Percentiles rank a stretch among this genome's conserved stretches.
Conservation (phyloP, 2,888 invertebrate genomes). For the Shargacucullia verbasci region DNA sequence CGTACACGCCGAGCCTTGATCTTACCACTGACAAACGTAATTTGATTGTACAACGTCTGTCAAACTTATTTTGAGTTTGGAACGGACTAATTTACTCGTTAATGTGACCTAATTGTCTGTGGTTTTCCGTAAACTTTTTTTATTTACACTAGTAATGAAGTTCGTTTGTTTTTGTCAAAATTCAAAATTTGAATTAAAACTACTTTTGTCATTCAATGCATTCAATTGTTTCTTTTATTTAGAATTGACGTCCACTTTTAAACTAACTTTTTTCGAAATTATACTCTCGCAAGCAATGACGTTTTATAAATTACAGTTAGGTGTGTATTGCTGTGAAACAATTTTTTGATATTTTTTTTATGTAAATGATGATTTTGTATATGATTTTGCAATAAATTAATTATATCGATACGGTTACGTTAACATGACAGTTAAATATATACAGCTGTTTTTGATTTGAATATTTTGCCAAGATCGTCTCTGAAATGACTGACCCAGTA, state of each 20-base stretch:
- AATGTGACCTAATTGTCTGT: conserved; percentile 25
- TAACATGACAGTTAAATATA: conserved; percentile 15
- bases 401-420: neutral
- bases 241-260: no score
- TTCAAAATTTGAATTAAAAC: conserved; percentile 5
- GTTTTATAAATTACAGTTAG: no score
- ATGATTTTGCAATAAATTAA: conserved; percentile 14
- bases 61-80: conserved; percentile 31
- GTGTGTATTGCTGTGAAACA: no score
- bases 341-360: conserved; percentile 1
- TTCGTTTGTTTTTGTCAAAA: neutral
- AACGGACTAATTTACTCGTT: conserved; percentile 21
- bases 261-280: no score
- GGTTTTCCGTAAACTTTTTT: conserved; percentile 18
- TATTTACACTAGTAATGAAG: neutral
- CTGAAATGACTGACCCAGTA: conserved; percentile 26
- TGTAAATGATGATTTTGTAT: conserved; percentile 1
- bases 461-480: conserved; percentile 31
- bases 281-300: no score
- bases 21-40: conserved; percentile 44
- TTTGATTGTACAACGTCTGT: conserved; percentile 42
- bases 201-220: neutral
- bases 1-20: conserved; percentile 55
- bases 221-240: neutral
- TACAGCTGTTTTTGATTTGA: conserved; percentile 36